These are phyloP conservation scores for Pseudomugil gertrudae DNA, from an alignment of 2,797 vertebrate genomes.

Conservation along the genomic window DNA sequence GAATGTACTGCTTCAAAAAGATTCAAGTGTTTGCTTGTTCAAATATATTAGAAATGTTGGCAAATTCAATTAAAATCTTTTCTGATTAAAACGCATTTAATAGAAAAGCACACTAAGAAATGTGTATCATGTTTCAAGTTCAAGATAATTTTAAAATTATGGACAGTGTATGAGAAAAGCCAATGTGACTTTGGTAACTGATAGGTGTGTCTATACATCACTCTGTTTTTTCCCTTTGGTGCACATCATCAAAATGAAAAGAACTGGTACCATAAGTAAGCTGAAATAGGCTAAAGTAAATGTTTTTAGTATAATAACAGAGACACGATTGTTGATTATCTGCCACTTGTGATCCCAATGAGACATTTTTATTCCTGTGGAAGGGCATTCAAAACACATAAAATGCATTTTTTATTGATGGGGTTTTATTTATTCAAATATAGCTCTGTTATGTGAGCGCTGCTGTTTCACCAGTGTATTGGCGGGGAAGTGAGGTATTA, in stretches of 20 bases:
- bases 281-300: conserved; percentile 33
- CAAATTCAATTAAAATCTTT: not conserved
- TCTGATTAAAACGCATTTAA: not conserved
- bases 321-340: conserved; percentile 35
- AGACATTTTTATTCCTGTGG: conserved; percentile 13
- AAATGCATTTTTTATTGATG: conserved; percentile 36
- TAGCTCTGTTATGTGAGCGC: conserved; percentile 45
- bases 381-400: conserved; percentile 30
- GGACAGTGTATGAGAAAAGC: not conserved
- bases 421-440: conserved; percentile 62
- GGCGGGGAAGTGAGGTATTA: conserved; percentile 36
- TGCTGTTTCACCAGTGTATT: conserved; percentile 39
- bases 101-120: not conserved
- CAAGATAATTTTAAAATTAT: not conserved
- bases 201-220: not conserved
- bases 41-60: not conserved
- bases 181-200: not conserved
- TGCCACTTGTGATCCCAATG: conserved; percentile 5
- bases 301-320: conserved; percentile 35
- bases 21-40: not conserved
- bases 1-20: not conserved
- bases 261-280: conserved; percentile 9
- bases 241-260: conserved; percentile 16
- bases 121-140: not conserved
- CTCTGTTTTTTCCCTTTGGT: conserved; percentile 24